Base-by-base conservation (phyloP, 2,113 vertebrate genomes). In the Sciurus niger region DNA sequence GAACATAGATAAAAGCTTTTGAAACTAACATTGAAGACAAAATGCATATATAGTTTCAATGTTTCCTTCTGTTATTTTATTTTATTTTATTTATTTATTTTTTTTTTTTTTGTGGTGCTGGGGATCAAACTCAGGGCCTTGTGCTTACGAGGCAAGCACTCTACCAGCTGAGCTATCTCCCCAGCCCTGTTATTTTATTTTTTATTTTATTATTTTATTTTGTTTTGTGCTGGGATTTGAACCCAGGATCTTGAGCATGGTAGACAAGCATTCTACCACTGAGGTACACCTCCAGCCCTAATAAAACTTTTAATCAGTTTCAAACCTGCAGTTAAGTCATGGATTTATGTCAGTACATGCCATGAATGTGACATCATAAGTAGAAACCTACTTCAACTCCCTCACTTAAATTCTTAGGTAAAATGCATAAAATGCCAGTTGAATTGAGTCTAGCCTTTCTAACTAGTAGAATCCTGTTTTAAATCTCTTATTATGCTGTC, bases 281-380 rank as follows among this genome's bases (percentile, higher is more conserved):
- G 24, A 63, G 60, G 8, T 63, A 63, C 25, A 63, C 60, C 60
- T 8, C 60, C 24, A 63, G 60, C 9, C 60, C 60, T 63, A 63
- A 63, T 63, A 92, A 84, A 96, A 84, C 76, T 91, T 93, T 65
- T 88, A 93, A 90, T 95, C 67, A 88, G 68, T 95, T 90, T 94
- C 46, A 97, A 53, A 89, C 85, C 72, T 96, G 82, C 68, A 91
- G 34, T 76, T 97, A 93, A 89, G 63, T 78, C 63, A 96, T 95
- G 51, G 82, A 77, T 90, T 96, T 97, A 17, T 97, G 89, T 97
- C 68, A 85, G 89, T 91, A 84, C 97, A 84, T 95, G 91, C 94
- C 89, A 80, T 93, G 72, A 96, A 90, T 84, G 40, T 97, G 94
- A 97, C 93, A 91, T 95, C 95, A 97, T 91, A 88, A 95, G 90